phyloP scores from a whole-genome alignment of 2,113 vertebrate species.

The Paratilapia polleni region DNA sequence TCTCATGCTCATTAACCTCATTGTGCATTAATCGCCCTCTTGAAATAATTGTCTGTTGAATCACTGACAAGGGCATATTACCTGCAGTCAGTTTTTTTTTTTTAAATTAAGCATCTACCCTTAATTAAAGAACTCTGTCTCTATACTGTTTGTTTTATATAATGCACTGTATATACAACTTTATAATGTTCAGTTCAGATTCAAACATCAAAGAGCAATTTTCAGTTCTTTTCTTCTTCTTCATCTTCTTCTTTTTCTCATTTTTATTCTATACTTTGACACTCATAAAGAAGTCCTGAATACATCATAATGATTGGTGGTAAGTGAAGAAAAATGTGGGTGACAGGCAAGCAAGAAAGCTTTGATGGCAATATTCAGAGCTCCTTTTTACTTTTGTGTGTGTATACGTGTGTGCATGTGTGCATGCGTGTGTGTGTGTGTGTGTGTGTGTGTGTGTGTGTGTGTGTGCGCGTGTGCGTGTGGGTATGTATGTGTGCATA shows the following conservation, averaged over 20 bases:
- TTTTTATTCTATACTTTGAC: conserved; percentile 9
- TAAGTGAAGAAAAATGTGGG: conserved; percentile 45
- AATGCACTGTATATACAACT: not conserved
- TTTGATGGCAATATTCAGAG: conserved; percentile 56
- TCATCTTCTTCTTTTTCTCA: not conserved
- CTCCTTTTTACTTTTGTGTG: not conserved
- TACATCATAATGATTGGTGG: conserved; percentile 40
- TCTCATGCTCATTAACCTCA: conserved; percentile 43
- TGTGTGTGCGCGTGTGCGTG: not conserved
- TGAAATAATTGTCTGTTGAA: conserved; percentile 9
- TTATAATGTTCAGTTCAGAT: not conserved
- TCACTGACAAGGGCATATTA: conserved; percentile 6
- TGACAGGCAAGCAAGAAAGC: conserved; percentile 43
- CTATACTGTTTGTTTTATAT: not conserved
- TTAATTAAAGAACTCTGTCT: not conserved
- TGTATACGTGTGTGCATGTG: too few species aligned
- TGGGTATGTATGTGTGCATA: not conserved
- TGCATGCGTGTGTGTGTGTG: not conserved
- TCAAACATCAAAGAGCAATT: not conserved
- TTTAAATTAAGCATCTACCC: not conserved
- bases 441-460: not conserved
- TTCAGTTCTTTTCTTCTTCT: not conserved
- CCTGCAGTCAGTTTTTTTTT: not conserved
- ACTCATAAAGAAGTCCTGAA: conserved; percentile 22
- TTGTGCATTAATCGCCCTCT: conserved; percentile 14